Base-by-base conservation (phyloP, 2,113 vertebrate species). In the Xenus cinereus region DNA sequence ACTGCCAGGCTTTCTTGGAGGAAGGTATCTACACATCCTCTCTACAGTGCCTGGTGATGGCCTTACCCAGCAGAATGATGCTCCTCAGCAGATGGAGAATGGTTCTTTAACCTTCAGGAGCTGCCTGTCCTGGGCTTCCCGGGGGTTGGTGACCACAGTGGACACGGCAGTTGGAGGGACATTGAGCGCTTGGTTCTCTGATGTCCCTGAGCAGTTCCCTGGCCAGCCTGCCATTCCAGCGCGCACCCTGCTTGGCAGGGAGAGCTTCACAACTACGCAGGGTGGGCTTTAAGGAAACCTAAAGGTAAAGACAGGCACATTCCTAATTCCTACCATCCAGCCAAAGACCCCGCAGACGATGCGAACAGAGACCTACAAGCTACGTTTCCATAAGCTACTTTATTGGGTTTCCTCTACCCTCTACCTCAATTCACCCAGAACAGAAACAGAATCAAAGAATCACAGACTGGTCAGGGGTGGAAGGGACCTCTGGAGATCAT, bases 41-140 rank as follows among this genome's bases (percentile, higher is more conserved):
- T 37, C 56, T 15, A 3, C 1, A 1, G 75, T 16, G 45, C 21
- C 37, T 8, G 5, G 13, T 3, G 1, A 3, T 6, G 13, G 24
- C 56, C 33, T 32, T 26, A 63, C 41, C 46, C 77, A 45, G 67
- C 62, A 72, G 26, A 16, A 67, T 3, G 39, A 16, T 22, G 80
- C 26, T 51, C 17, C 32, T 27, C 7, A n/a, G 59, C 32, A 60
- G 59, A 22, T 5, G 13, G 18, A 45, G 33, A 32, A 32, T 10
- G 0, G 2, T 12, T 24, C 39, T 32, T 32, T 3, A 17, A 37
- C 78, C 22, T 30, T 7, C 39, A 30, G 48, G 59, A 85, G 45
- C 39, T 33, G 48, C 32, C 79, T 20, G 14, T 26, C 32, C 32
- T 15, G 37, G 27, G 53, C 15, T 28, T 39, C 23, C 60, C 1